A percentile compares a stretch with the other conserved stretches of the same genome.
Conservation (phyloP, 1,140 invertebrate genomes). For the Elymnias hypermnestra region DNA sequence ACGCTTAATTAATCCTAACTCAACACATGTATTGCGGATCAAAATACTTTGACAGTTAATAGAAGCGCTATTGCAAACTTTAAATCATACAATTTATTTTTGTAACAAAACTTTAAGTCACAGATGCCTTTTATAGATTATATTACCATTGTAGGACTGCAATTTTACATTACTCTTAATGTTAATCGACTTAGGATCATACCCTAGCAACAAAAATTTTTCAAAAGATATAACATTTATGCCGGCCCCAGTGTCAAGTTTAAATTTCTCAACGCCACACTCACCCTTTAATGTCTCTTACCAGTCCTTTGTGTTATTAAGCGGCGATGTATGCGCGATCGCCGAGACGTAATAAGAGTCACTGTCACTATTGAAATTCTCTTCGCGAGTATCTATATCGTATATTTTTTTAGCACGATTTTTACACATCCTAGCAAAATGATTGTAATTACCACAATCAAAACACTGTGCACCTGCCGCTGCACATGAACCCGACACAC, state of each 20-base stretch:
- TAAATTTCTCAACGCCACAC: conserved; percentile 16
- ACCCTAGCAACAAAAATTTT: conserved; percentile 14
- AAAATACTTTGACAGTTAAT: conserved; percentile 8
- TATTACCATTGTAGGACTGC: conserved; percentile 20
- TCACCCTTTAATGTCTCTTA: background rate
- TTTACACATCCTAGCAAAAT: no score
- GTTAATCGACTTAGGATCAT: no score
- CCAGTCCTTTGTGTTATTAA: background rate
- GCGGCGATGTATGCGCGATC: background rate
- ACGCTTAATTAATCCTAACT: conserved; percentile 14
- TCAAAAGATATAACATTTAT: conserved; percentile 19
- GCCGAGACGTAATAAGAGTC: background rate
- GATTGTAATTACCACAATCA: no score
- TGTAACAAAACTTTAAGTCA: no score
- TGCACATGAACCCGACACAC: background rate
- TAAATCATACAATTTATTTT: no score
- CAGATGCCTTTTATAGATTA: conserved; percentile 20
- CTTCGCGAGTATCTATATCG: no score
- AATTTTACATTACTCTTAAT: conserved; percentile 16
- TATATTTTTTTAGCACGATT: no score
- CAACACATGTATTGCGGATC: background rate
- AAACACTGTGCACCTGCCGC: no score
- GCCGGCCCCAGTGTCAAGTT: conserved; percentile 20
- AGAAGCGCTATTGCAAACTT: no score
- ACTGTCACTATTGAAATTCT: no score